Percentiles rank a stretch among this genome's conserved stretches.
phyloP scores from a whole-genome alignment of 2,113 vertebrate species.

The Taxidea taxus region DNA sequence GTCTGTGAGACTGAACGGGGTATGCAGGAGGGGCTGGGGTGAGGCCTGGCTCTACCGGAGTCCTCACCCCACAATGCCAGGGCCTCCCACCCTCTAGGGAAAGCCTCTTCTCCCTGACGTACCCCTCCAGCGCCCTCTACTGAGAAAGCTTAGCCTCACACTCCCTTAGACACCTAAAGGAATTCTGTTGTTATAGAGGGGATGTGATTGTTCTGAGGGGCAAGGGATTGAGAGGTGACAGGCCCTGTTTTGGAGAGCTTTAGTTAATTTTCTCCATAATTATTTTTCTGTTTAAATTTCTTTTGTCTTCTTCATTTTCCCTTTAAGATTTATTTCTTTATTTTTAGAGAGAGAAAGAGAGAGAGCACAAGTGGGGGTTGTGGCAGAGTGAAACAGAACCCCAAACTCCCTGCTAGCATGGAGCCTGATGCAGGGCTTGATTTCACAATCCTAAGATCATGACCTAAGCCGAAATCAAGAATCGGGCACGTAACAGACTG shows the following conservation, averaged over 20 bases:
- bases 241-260: not conserved
- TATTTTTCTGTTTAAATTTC: not conserved
- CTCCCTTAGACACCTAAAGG: not conserved
- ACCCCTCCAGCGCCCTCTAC: not conserved
- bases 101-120: not conserved
- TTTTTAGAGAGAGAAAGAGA: not conserved
- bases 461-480: not conserved
- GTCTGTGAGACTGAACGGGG: rapidly evolving
- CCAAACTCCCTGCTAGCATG: not conserved
- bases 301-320: not conserved
- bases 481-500: not conserved
- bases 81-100: not conserved
- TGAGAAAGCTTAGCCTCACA: not conserved
- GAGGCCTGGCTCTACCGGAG: not conserved
- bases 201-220: too few species aligned
- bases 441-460: not conserved
- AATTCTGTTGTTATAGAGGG: not conserved
- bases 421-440: not conserved
- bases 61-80: not conserved
- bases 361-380: not conserved
- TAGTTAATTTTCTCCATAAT: not conserved
- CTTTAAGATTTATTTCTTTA: not conserved
- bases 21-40: rapidly evolving
- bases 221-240: rapidly evolving
- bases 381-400: not conserved